Percentiles rank a stretch among this genome's conserved stretches.
Conservation (phyloP, 2,888 invertebrate species). For the Brachyptera risi region DNA sequence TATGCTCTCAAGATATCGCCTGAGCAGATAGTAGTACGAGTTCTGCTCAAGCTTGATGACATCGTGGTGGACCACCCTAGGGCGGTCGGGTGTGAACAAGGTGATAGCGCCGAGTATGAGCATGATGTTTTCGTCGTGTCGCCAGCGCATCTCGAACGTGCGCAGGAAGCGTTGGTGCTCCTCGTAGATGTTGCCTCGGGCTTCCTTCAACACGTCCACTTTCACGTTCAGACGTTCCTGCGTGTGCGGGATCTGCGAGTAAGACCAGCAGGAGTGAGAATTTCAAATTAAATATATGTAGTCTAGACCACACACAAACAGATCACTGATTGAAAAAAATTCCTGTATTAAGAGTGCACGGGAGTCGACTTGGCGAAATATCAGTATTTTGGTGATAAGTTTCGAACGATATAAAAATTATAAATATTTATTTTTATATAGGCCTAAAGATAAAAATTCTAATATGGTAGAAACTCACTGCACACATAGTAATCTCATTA, state of each 20-base stretch:
- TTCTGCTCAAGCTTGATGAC: slow-evolving; percentile 86
- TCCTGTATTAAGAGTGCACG: too few species aligned
- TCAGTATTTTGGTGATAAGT: too few species aligned
- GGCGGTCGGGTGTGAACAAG: slow-evolving; percentile 80
- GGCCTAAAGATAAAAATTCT: too few species aligned
- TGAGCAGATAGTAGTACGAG: slow-evolving; percentile 82
- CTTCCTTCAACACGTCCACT: slow-evolving; percentile 85
- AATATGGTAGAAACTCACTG: too few species aligned
- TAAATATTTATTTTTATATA: too few species aligned
- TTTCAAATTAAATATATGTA: too few species aligned
- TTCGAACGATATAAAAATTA: too few species aligned
- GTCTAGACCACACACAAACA: too few species aligned
- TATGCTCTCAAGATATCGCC: slow-evolving; percentile 77
- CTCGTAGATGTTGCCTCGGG: slow-evolving; percentile 83
- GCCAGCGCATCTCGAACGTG: slow-evolving; percentile 80
- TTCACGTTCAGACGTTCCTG: slow-evolving; percentile 75
- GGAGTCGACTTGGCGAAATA: too few species aligned
- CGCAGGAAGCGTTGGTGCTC: slow-evolving; percentile 81
- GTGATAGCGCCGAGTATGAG: slow-evolving; percentile 87
- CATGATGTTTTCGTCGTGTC: slow-evolving; percentile 84
- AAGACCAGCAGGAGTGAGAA: too few species aligned
- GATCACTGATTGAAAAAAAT: too few species aligned
- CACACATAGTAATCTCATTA: too few species aligned
- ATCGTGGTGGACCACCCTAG: slow-evolving; percentile 75
- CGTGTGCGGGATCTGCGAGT: slow-evolving; percentile 76